These are phyloP conservation scores for Lasioglossum malachurum DNA, from an alignment of 2,888 invertebrate species.

Conservation along the genomic window DNA sequence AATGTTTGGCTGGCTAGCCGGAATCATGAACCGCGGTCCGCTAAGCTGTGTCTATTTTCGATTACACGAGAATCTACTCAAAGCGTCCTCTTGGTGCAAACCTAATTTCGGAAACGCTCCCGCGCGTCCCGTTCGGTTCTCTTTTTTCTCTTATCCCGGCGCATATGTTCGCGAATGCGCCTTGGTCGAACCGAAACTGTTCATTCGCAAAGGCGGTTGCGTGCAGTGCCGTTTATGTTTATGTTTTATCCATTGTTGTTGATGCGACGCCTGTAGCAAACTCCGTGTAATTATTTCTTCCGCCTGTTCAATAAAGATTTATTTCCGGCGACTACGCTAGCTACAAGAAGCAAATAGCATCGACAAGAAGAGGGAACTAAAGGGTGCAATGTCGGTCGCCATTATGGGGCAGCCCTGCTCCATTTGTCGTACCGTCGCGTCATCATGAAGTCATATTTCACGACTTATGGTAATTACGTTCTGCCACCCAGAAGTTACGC, in stretches of 20 bases:
- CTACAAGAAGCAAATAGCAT: background rate
- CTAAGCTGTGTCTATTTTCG: slow-evolving; percentile 15
- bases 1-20: slow-evolving; percentile 21
- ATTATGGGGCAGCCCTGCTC: slow-evolving; percentile 74
- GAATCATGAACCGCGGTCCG: slow-evolving; percentile 20
- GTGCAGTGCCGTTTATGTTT: background rate
- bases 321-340: background rate
- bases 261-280: background rate
- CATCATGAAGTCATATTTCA: slow-evolving; percentile 84
- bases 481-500: slow-evolving; percentile 79
- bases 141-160: background rate
- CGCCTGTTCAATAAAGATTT: background rate
- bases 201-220: too few species aligned
- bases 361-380: slow-evolving; percentile 51
- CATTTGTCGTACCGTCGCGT: slow-evolving; percentile 80
- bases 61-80: slow-evolving; percentile 12
- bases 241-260: background rate
- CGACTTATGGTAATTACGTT: slow-evolving; percentile 83
- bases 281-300: background rate
- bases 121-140: background rate
- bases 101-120: background rate
- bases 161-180: background rate
- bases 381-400: slow-evolving; percentile 64
- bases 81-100: slow-evolving; percentile 1
- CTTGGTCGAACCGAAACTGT: background rate